Evolutionary conservation across 2,113 vertebrate genomes (phyloP).

Genomic region (Paratilapia polleni): DNA sequence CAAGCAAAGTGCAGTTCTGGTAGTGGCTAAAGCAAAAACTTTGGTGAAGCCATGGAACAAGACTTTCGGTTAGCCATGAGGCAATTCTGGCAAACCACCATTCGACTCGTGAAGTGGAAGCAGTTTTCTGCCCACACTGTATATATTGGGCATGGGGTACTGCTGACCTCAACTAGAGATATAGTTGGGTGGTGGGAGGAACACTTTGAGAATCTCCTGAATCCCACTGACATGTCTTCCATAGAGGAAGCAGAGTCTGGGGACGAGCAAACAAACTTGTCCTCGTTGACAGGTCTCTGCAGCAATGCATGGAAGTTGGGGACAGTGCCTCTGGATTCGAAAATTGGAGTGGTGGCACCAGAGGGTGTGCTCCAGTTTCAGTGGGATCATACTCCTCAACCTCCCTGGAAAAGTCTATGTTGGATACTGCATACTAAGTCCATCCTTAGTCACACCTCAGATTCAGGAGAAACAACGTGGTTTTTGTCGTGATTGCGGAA

Average conservation of each 20-base stretch:
- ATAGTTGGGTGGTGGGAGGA: not conserved
- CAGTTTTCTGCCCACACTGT: not conserved
- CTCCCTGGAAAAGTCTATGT: accelerated
- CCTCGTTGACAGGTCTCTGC: not conserved
- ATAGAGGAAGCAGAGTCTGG: not conserved
- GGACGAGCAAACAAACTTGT: accelerated
- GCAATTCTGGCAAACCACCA: not conserved
- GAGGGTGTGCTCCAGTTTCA: too few relatives aligned
- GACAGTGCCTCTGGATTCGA: accelerated
- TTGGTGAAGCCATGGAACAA: not conserved
- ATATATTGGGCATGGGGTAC: not conserved
- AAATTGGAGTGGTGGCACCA: not conserved
- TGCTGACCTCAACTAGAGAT: not conserved
- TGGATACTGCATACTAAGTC: too few relatives aligned
- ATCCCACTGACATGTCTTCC: too few relatives aligned
- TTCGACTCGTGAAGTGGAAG: not conserved
- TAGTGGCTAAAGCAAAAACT: not conserved
- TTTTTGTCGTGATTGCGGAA: not conserved
- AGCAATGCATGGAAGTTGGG: not conserved
- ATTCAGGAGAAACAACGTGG: not conserved
- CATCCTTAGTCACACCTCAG: not conserved
- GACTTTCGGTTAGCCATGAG: not conserved
- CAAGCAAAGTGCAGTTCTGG: not conserved
- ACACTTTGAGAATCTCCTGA: not conserved
- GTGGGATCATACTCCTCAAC: not conserved